Evolutionary conservation across 2,888 invertebrate genomes (phyloP).

Genomic region (Notocelia uddmanniana): DNA sequence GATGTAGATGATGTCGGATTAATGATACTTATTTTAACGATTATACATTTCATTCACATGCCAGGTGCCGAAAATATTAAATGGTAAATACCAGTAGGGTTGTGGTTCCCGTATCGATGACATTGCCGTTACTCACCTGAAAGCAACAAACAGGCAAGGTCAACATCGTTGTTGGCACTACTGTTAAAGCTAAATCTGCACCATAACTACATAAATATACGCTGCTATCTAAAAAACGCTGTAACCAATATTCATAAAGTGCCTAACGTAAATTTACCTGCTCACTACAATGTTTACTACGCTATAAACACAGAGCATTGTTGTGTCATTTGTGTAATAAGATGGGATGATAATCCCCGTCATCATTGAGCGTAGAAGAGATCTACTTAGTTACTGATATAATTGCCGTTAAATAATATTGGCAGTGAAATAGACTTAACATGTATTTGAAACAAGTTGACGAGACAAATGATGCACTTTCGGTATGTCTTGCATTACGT

Average conservation of each 20-base stretch:
- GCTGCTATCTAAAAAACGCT: not conserved
- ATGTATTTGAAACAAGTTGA: constrained; percentile 33
- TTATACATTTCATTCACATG: constrained; percentile 56
- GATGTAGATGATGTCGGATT: constrained; percentile 20
- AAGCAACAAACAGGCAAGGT: constrained; percentile 60
- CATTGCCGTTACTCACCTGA: constrained; percentile 86
- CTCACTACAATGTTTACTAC: constrained; percentile 5
- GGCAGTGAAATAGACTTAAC: constrained; percentile 36
- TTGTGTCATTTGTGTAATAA: constrained; percentile 17
- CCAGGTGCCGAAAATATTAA: constrained; percentile 62
- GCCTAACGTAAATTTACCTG: constrained; percentile 17
- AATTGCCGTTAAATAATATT: constrained; percentile 31
- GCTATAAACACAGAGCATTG: constrained; percentile 15
- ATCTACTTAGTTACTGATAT: constrained; percentile 36
- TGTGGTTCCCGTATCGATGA: constrained; percentile 84
- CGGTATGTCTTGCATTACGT: constrained; percentile 63
- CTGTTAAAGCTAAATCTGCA: constrained; percentile 5
- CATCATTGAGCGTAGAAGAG: constrained; percentile 21
- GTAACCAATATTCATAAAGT: not conserved
- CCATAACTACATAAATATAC: constrained; percentile 8
- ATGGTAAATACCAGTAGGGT: constrained; percentile 82
- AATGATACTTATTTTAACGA: constrained; percentile 39
- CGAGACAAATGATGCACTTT: constrained; percentile 50
- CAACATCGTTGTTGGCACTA: constrained; percentile 26
- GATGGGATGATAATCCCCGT: constrained; percentile 4